phyloP scores from a whole-genome alignment of 2,888 invertebrate genomes.

The Endomychus coccineus region DNA sequence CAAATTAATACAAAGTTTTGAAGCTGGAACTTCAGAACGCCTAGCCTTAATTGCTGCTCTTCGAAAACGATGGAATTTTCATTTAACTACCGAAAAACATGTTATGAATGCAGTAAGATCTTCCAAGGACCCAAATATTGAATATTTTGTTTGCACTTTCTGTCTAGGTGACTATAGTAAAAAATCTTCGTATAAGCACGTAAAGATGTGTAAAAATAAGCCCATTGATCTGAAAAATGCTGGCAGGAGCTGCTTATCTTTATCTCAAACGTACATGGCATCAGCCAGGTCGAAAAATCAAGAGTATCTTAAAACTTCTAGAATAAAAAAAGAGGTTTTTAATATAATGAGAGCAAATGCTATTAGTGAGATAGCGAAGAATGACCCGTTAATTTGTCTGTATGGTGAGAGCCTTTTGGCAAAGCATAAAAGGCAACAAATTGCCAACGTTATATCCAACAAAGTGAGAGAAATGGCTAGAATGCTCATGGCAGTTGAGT shows the following conservation, averaged over 20 bases:
- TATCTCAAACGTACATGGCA: slow-evolving; percentile 20
- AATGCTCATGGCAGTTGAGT: slow-evolving; percentile 15
- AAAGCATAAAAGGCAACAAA: slow-evolving; percentile 24
- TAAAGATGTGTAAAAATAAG: slow-evolving; percentile 18
- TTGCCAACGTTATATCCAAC: slow-evolving; percentile 17
- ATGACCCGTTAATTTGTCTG: slow-evolving; percentile 22
- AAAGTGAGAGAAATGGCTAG: slow-evolving; percentile 24
- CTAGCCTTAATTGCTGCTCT: slow-evolving; percentile 11
- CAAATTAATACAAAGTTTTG: slow-evolving; percentile 10
- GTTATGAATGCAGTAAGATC: slow-evolving; percentile 16
- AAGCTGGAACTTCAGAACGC: slow-evolving; percentile 20
- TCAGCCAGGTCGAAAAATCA: slow-evolving; percentile 11
- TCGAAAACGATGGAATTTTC: slow-evolving; percentile 16
- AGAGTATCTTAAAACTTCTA: slow-evolving; percentile 16
- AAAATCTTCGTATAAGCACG: slow-evolving; percentile 17
- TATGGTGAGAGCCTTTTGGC: slow-evolving; percentile 20
- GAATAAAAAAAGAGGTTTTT: slow-evolving; percentile 21
- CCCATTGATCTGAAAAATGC: slow-evolving; percentile 8
- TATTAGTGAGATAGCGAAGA: slow-evolving; percentile 19
- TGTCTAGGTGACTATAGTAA: slow-evolving; percentile 20
- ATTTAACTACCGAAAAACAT: slow-evolving; percentile 12
- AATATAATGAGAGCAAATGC: slow-evolving; percentile 22
- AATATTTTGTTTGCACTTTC: slow-evolving; percentile 18
- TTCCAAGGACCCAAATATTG: slow-evolving; percentile 14
- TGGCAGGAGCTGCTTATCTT: slow-evolving; percentile 14